Conservation (phyloP, 2,888 invertebrate genomes). For the Temnothorax rugatulus region DNA sequence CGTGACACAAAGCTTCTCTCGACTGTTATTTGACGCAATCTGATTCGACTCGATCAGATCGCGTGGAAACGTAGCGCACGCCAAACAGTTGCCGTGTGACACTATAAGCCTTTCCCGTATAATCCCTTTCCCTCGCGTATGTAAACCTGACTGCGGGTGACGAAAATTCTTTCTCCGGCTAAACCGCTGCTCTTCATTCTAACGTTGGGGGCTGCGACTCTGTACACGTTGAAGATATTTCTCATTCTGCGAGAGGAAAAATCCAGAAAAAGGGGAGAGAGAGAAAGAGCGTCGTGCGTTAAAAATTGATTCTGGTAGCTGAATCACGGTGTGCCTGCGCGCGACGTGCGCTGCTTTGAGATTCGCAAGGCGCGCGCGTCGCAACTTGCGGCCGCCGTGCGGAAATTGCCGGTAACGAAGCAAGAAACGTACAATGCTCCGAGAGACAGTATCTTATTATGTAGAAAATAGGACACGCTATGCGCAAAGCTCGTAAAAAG, state of each 20-base stretch:
- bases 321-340: slow-evolving; percentile 47
- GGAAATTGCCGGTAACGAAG: slow-evolving; percentile 53
- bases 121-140: neutral
- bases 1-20: slow-evolving; percentile 21
- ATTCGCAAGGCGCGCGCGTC: slow-evolving; percentile 38
- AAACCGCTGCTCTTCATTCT: neutral
- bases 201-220: neutral
- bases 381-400: slow-evolving; percentile 36
- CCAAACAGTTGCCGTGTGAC: slow-evolving; percentile 15
- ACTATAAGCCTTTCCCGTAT: neutral
- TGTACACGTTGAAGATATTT: slow-evolving; percentile 33
- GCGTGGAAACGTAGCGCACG: slow-evolving; percentile 63
- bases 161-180: neutral
- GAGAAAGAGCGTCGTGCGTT: slow-evolving; percentile 20
- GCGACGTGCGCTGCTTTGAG: slow-evolving; percentile 44
- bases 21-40: slow-evolving; percentile 61
- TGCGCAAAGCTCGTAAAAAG: slow-evolving; percentile 34
- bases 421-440: slow-evolving; percentile 51
- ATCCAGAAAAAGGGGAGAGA: neutral
- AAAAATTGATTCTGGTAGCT: slow-evolving; percentile 56
- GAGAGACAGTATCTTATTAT: slow-evolving; percentile 50
- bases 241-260: slow-evolving; percentile 15
- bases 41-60: slow-evolving; percentile 59
- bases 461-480: slow-evolving; percentile 43
- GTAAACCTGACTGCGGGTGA: neutral